phyloP scores from a whole-genome alignment of 2,113 vertebrate species.

The Tragelaphus imberbis region DNA sequence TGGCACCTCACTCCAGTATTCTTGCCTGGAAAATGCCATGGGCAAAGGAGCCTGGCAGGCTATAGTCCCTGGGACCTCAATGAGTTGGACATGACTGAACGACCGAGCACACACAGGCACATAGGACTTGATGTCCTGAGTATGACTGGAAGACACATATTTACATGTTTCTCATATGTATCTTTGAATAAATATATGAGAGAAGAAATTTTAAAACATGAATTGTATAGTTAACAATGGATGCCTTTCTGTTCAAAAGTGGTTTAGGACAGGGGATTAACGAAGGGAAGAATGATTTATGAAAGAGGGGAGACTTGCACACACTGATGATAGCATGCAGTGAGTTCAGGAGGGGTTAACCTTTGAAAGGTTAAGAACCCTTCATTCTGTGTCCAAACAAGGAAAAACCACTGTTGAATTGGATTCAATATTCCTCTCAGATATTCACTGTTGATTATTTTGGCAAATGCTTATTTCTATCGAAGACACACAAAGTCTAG shows the following conservation, averaged over 20 bases:
- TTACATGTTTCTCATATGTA: too few species aligned
- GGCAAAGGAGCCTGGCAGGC: background rate
- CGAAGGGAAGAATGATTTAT: background rate
- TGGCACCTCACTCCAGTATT: background rate
- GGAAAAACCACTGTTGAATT: background rate
- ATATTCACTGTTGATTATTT: background rate
- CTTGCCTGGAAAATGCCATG: background rate
- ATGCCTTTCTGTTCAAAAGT: background rate
- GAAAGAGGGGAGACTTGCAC: background rate
- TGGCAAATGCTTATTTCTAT: background rate
- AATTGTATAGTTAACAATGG: background rate
- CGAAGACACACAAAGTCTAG: background rate
- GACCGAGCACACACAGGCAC: background rate
- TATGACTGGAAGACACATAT: background rate
- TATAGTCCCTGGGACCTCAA: background rate
- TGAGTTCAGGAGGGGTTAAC: background rate
- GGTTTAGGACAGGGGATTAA: background rate
- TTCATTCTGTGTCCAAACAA: background rate
- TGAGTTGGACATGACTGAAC: background rate
- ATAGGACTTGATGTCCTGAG: background rate
- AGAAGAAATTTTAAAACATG: too few species aligned
- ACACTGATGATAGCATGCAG: background rate
- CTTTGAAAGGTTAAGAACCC: background rate
- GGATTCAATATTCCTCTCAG: background rate
- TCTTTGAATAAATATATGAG: too few species aligned